A percentile compares a stretch with the other conserved stretches of the same genome.
Conservation (phyloP, 2,888 invertebrate species). For the Cataglyphis cursor region DNA sequence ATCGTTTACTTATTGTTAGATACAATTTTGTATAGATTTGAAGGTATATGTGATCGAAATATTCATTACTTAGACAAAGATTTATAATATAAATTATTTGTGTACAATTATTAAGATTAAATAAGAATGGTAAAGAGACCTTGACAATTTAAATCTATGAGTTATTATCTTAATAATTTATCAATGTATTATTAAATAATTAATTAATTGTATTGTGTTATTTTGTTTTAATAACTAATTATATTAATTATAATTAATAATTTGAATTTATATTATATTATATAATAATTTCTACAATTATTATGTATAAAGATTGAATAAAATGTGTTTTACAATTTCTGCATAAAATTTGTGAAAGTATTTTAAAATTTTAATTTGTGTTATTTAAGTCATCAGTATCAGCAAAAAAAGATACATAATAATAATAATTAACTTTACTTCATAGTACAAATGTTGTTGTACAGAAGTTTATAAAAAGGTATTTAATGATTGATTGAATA, state of each 20-base stretch:
- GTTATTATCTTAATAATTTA: slow-evolving; percentile 21
- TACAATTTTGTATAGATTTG: neutral
- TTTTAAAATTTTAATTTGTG: neutral
- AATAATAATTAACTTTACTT: neutral
- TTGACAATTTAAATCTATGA: neutral
- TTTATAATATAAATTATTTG: neutral
- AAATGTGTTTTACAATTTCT: neutral
- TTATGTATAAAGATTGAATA: neutral
- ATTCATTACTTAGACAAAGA: neutral
- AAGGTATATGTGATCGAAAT: neutral
- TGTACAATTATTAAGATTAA: neutral
- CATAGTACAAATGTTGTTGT: neutral
- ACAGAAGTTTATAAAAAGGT: no score
- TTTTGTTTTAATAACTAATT: neutral
- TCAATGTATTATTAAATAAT: neutral
- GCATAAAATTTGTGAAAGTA: slow-evolving; percentile 4
- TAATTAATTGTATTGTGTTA: neutral
- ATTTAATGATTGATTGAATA: neutral
- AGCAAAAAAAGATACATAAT: neutral
- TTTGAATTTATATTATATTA: neutral
- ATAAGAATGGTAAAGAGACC: neutral
- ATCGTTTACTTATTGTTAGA: neutral
- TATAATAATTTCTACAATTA: slow-evolving; percentile 2
- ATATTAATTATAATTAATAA: neutral
- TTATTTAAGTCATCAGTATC: neutral